A percentile compares a stretch with the other conserved stretches of the same genome.
Conservation (phyloP, 23 tunicate genomes). For the Botrylloides violaceus region DNA sequence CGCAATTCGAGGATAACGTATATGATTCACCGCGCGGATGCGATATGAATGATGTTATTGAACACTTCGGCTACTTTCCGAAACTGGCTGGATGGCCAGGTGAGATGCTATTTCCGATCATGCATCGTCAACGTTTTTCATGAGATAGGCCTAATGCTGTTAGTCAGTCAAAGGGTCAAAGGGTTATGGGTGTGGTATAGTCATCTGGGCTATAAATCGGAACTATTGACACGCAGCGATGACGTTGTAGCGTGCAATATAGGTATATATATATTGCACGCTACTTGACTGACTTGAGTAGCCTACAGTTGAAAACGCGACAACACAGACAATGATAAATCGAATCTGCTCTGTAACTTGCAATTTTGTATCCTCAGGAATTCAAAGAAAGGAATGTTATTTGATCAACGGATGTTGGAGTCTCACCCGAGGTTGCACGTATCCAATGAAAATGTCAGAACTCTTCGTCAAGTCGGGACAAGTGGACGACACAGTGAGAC, state of each 20-base stretch:
- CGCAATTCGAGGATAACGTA: neutral
- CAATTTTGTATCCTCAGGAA: constrained; percentile 29
- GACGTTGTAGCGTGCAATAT: too few relatives aligned
- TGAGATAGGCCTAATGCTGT: too few relatives aligned
- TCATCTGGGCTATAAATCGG: too few relatives aligned
- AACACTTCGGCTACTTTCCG: constrained; percentile 10
- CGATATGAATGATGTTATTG: constrained; percentile 18
- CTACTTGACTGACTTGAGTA: too few relatives aligned
- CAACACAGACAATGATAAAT: too few relatives aligned
- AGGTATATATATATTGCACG: too few relatives aligned
- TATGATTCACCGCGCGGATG: constrained; percentile 7
- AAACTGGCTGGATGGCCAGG: constrained; percentile 18
- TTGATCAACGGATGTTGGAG: constrained; percentile 72
- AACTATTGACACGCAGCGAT: too few relatives aligned
- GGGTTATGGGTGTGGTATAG: too few relatives aligned
- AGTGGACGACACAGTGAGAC: constrained; percentile 1
- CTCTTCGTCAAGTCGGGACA: constrained; percentile 42
- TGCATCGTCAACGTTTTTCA: too few relatives aligned
- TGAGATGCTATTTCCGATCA: too few relatives aligned
- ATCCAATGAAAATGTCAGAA: constrained; percentile 33
- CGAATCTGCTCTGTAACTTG: neutral
- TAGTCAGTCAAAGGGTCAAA: too few relatives aligned
- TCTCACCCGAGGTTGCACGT: constrained; percentile 24
- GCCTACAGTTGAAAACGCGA: too few relatives aligned
- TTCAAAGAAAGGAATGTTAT: constrained; percentile 43